Percentiles rank a stretch among this genome's conserved stretches.
These are phyloP conservation scores for Myathropa florea DNA, from an alignment of 2,888 invertebrate genomes.

Conservation along the genomic window DNA sequence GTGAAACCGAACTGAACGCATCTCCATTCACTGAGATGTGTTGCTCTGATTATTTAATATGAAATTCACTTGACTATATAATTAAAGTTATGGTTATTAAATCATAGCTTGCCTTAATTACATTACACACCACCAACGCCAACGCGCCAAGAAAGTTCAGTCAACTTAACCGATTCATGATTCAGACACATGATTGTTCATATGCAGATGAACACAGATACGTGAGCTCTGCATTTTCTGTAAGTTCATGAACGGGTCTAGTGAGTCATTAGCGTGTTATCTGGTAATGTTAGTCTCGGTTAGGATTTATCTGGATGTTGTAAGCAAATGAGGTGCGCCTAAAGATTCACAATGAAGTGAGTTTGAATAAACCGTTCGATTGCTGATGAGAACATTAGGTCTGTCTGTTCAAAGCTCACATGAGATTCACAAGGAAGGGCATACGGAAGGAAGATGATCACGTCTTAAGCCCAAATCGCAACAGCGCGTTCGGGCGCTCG, in stretches of 20 bases:
- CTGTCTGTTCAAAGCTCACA: neutral
- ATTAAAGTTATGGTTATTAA: slow-evolving; percentile 60
- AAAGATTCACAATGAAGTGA: neutral
- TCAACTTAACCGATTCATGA: slow-evolving; percentile 40
- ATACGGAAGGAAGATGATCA: too few relatives aligned
- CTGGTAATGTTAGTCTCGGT: neutral
- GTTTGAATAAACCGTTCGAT: neutral
- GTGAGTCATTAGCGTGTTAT: slow-evolving; percentile 1
- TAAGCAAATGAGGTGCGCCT: neutral
- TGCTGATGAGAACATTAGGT: neutral
- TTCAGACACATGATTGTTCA: neutral
- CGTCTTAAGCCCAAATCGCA: too few relatives aligned
- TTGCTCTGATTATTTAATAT: slow-evolving; percentile 52
- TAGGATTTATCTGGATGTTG: neutral
- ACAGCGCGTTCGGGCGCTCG: too few relatives aligned
- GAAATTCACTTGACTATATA: slow-evolving; percentile 35
- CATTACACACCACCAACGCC: slow-evolving; percentile 1
- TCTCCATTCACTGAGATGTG: slow-evolving; percentile 27
- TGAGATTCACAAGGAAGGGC: too few relatives aligned
- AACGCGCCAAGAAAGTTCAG: slow-evolving; percentile 35
- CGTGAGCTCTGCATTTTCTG: neutral
- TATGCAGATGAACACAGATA: neutral
- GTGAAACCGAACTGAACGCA: slow-evolving; percentile 61
- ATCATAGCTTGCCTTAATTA: slow-evolving; percentile 32
- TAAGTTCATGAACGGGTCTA: neutral